phyloP scores from a whole-genome alignment of 1,140 invertebrate genomes.

The Maconellicoccus hirsutus region DNA sequence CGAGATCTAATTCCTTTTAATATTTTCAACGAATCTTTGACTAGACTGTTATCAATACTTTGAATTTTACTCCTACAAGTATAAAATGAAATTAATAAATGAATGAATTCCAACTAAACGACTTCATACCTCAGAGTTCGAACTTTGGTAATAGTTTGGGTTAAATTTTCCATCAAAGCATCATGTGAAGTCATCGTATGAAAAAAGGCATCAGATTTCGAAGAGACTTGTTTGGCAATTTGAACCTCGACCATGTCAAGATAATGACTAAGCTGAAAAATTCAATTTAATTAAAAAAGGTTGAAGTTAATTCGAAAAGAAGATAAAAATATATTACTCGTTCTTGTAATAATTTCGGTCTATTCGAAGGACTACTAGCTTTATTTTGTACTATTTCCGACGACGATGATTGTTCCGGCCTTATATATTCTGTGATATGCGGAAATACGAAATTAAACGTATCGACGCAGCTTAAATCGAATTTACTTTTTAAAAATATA shows the following conservation, averaged over 20 bases:
- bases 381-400: not conserved
- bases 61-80: constrained; percentile 28
- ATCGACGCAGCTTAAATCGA: constrained; percentile 66
- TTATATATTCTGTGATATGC: constrained; percentile 24
- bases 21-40: constrained; percentile 66
- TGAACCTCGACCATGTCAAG: constrained; percentile 90
- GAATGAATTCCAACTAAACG: not conserved
- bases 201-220: constrained; percentile 92
- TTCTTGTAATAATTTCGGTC: constrained; percentile 14
- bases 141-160: constrained; percentile 66
- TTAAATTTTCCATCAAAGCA: constrained; percentile 77
- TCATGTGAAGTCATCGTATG: constrained; percentile 95
- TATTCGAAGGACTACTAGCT: constrained; percentile 2
- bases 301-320: too few relatives aligned
- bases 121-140: constrained; percentile 48
- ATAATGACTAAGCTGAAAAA: constrained; percentile 69
- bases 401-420: not conserved
- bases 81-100: not conserved
- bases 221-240: constrained; percentile 90
- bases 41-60: constrained; percentile 39
- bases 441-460: constrained; percentile 73
- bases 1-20: constrained; percentile 42
- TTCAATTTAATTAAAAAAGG: too few relatives aligned
- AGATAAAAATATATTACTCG: not conserved
- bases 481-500: constrained; percentile 72